Evolutionary conservation across 2,888 invertebrate species (phyloP), one percentile per base, ranked within the genome.

Genomic region (Drosophila mayaguana): DNA sequence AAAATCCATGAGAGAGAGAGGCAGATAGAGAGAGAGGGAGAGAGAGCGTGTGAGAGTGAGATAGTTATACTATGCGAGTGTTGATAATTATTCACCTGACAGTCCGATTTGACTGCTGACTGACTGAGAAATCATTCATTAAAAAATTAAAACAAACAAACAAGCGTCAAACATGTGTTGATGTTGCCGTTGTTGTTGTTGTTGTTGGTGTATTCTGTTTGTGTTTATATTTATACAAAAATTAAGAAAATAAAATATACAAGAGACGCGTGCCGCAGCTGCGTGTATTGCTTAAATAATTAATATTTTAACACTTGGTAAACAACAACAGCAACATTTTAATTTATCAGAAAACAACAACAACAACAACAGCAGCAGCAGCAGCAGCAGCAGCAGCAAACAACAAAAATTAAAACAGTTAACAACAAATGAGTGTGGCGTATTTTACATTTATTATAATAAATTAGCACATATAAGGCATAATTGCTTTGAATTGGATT

Each of bases 371-470:
- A 56, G n/a, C 43, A 22, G 14, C 43, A 43, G 12, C 14, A 20
- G 4, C 34, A 34, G 11, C 12, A 45, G 11, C 20, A 12, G n/a
- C n/a, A n/a, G n/a, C n/a, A 45, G 20, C 14, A 48, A 80, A 56
- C 69, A 65, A 25, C n/a, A n/a, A 78, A 59, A 75, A 65, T 72
- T 61, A 64, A 73, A 72, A 69, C 59, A 65, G 63, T 68, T 45
- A 70, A 38, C 74, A 81, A 73, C 69, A 83, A 81, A 77, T 77
- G 72, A 76, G 62, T 80, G 68, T 59, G 65, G 50, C 76, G 82
- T 85, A 78, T 83, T 90, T 90, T 88, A 90, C 87, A 91, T 92
- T 91, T 89, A 88, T 91, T 90, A 90, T 90, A 90, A 91, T 90
- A 90, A 91, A 90, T 91, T 91, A 91, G 81, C 76, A 80, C 81